Base-by-base conservation (phyloP, 2,113 vertebrate genomes). In the Ctenomys sociabilis region DNA sequence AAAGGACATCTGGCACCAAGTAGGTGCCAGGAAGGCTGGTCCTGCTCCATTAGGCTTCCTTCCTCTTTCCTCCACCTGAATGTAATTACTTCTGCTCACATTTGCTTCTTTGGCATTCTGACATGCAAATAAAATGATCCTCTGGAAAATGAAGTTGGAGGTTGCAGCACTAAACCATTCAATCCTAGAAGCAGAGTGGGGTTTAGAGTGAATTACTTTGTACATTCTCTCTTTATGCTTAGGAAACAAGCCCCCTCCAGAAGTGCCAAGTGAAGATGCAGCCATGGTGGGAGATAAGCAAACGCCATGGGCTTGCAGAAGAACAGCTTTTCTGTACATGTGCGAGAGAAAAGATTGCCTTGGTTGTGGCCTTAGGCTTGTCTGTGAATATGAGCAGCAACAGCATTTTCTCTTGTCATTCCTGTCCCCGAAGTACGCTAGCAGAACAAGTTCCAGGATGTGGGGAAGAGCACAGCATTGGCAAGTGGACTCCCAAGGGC, bases 1-100 rank as follows among this genome's bases (percentile, higher is more conserved):
- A 66, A 78, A 91, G 85, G 80, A 91, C 90, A 83, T 66, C 84
- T 91, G 80, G 78, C 16, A 35, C 30, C 35, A 77, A 52, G 26
- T 21, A 13, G 28, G 57, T 13, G 16, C n/a, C 68, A 57, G 32
- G 52, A 66, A 84, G 28, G 0, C 10, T 54, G 37, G 43, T 35
- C 91, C 45, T 57, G n/a, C 37, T 40, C 70, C 86, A 24, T 59
- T 49, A 1, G 1, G 2, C 35, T 43, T 70, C 59, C n/a, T 66
- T 86, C 59, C 32, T 43, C 49, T 77, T 54, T 64, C 49, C 93
- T 93, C 85, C 68, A 63, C 85, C 32, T 61, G 52, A 68, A 91
- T 85, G 78, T 57, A 66, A 82, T 88, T 91, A 77, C 43, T 21
- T 92, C 88, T 93, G 66, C 45, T 35, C 52, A 35, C 22, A 63